A percentile compares a stretch with the other conserved stretches of the same genome.
Evolutionary conservation across 2,888 invertebrate species (phyloP).

Genomic region (Masnerella sp.): DNA sequence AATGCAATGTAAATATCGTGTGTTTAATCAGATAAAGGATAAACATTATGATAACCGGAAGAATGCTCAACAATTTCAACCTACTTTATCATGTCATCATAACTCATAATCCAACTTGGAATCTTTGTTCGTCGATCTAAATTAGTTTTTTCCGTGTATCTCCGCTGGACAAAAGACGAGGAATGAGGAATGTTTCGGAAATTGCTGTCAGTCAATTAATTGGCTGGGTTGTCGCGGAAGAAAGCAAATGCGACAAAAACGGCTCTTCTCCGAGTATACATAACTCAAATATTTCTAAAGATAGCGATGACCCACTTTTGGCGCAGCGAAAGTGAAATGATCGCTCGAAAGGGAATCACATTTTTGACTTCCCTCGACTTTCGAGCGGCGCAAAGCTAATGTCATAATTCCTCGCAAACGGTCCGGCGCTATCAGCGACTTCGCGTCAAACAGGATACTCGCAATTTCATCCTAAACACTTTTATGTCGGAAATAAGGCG

Average conservation of each 20-base stretch:
- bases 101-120: too few species aligned
- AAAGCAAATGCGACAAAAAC: constrained; percentile 28
- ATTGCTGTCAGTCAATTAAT: constrained; percentile 9
- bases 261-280: constrained; percentile 17
- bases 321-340: constrained; percentile 54
- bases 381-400: constrained; percentile 36
- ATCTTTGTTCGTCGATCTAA: too few species aligned
- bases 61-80: too few species aligned
- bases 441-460: constrained; percentile 24
- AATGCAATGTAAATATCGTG: too few species aligned
- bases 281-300: constrained; percentile 39
- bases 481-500: constrained; percentile 37
- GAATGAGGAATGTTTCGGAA: constrained; percentile 13
- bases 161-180: too few species aligned
- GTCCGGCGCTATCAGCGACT: constrained; percentile 24
- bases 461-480: constrained; percentile 46
- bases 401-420: constrained; percentile 45
- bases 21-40: too few species aligned
- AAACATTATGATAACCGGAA: too few species aligned
- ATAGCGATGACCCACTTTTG: constrained; percentile 43
- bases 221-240: constrained; percentile 19
- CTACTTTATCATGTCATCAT: too few species aligned
- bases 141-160: too few species aligned
- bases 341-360: constrained; percentile 45
- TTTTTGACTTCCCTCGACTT: constrained; percentile 38